Evolutionary conservation across 2,888 invertebrate genomes (phyloP).

Genomic region (Drosophila tripunctata): DNA sequence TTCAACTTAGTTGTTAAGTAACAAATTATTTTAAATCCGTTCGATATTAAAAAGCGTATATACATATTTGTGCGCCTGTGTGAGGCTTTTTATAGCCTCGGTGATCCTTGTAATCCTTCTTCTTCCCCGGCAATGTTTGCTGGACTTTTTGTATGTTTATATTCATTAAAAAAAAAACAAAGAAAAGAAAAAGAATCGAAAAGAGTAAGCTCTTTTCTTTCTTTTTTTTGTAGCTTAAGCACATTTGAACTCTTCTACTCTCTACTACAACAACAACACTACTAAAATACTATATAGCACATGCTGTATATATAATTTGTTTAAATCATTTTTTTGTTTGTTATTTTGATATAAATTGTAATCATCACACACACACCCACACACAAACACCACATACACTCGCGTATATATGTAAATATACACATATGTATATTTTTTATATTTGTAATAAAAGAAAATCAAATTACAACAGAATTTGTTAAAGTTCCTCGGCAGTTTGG

Average conservation of each 20-base stretch:
- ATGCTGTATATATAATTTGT: constrained; percentile 25
- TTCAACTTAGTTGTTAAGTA: constrained; percentile 51
- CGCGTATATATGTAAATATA: constrained; percentile 21
- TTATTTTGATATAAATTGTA: constrained; percentile 28
- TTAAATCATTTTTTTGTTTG: constrained; percentile 24
- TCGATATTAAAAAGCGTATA: constrained; percentile 36
- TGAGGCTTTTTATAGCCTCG: constrained; percentile 7
- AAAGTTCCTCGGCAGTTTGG: constrained; percentile 14
- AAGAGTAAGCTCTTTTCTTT: constrained; percentile 4
- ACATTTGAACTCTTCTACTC: constrained; percentile 15
- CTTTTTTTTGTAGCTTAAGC: constrained; percentile 40
- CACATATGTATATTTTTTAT: constrained; percentile 53
- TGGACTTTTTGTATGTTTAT: constrained; percentile 43
- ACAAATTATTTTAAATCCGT: constrained; percentile 16
- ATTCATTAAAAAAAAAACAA: constrained; percentile 10
- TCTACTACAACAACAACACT: too few species aligned
- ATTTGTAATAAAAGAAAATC: constrained; percentile 43
- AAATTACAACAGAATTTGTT: constrained; percentile 25
- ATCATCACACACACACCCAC: constrained; percentile 36
- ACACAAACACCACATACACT: constrained; percentile 11
- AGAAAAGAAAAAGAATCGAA: not conserved
- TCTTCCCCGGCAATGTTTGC: constrained; percentile 38
- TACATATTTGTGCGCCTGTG: constrained; percentile 12
- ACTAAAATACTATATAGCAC: too few species aligned
- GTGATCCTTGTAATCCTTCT: constrained; percentile 24